These are phyloP conservation scores for Chlorops oryzae DNA, from an alignment of 1,140 invertebrate genomes.

Conservation along the genomic window DNA sequence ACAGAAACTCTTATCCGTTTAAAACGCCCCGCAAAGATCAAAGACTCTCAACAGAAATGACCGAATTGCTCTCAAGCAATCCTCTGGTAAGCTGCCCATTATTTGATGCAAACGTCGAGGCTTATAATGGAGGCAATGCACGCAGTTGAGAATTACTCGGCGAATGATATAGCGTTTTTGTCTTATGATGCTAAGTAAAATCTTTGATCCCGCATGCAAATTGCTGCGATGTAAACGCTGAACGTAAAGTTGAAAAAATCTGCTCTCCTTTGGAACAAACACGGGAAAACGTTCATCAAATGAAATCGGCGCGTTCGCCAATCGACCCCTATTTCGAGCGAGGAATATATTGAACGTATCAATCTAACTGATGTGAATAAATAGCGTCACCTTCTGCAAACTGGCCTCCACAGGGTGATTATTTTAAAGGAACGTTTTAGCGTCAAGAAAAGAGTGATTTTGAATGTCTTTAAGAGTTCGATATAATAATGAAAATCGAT, in stretches of 20 bases:
- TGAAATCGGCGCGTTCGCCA: background rate
- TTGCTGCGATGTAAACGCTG: too few species aligned
- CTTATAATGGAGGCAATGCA: conserved; percentile 30
- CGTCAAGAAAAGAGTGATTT: too few species aligned
- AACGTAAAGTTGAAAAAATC: too few species aligned
- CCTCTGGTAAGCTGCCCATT: conserved; percentile 35
- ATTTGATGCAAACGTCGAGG: conserved; percentile 21
- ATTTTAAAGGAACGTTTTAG: background rate
- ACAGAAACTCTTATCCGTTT: too few species aligned
- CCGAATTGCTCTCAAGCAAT: conserved; percentile 12
- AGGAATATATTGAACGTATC: background rate
- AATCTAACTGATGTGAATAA: background rate
- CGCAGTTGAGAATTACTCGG: conserved; percentile 26
- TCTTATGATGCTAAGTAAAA: background rate
- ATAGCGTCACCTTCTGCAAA: background rate
- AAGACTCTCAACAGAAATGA: conserved; percentile 28
- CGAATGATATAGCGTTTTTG: conserved; percentile 27
- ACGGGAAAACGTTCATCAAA: too few species aligned
- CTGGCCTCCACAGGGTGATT: background rate
- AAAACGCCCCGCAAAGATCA: conserved; percentile 37
- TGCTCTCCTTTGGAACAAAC: too few species aligned
- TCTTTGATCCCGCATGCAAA: background rate
- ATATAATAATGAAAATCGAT: too few species aligned
- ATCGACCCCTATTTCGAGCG: background rate
- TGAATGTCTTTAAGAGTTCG: background rate